phyloP scores from a whole-genome alignment of 2,797 vertebrate species.

The Gastrophryne carolinensis region DNA sequence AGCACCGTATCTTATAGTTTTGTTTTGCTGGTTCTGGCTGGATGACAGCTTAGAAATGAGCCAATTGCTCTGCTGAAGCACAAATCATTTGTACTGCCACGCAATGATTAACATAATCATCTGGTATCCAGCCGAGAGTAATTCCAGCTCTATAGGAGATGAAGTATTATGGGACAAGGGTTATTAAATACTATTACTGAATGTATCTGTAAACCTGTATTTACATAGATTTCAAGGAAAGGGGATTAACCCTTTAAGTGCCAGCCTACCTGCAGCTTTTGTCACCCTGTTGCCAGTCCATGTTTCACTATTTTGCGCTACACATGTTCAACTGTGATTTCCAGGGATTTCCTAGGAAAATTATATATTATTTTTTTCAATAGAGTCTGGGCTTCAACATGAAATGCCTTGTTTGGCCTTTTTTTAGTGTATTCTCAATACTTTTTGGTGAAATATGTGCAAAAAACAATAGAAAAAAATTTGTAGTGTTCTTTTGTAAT shows the following conservation, averaged over 20 bases:
- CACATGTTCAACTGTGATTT: too few relatives aligned
- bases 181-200: slow-evolving; percentile 38
- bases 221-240: slow-evolving; percentile 17
- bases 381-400: too few relatives aligned
- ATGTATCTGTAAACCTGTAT: slow-evolving; percentile 37
- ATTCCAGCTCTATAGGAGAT: slow-evolving; percentile 28
- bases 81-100: slow-evolving; percentile 27
- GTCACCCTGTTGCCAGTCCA: too few relatives aligned
- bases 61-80: slow-evolving; percentile 26
- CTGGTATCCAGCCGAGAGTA: slow-evolving; percentile 23
- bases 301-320: too few relatives aligned
- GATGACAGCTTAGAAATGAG: slow-evolving; percentile 31
- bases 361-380: too few relatives aligned
- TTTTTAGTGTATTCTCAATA: too few relatives aligned
- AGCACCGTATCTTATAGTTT: not conserved
- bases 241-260: slow-evolving; percentile 17
- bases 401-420: too few relatives aligned
- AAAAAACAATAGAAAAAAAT: too few relatives aligned
- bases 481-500: too few relatives aligned
- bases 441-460: too few relatives aligned
- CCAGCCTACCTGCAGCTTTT: too few relatives aligned
- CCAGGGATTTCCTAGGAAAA: too few relatives aligned
- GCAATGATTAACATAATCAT: slow-evolving; percentile 35
- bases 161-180: slow-evolving; percentile 40
- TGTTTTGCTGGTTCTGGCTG: slow-evolving; percentile 21